A percentile compares a stretch with the other conserved stretches of the same genome.
Conservation (phyloP, 1,140 invertebrate genomes). For the Hetaerina americana region DNA sequence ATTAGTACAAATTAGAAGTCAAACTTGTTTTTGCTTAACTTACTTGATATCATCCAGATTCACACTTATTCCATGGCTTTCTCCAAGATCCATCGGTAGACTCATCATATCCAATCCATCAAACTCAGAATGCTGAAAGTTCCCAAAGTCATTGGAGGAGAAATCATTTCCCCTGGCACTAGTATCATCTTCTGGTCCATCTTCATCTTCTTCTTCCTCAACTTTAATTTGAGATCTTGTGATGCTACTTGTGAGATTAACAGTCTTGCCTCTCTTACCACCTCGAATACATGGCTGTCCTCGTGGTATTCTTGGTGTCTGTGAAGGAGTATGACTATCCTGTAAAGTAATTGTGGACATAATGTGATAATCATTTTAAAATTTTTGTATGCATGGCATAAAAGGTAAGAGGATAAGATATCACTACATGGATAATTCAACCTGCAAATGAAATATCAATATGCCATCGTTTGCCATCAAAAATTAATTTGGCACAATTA, state of each 20-base stretch:
- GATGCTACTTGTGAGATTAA: background rate
- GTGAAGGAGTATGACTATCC: background rate
- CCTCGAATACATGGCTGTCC: background rate
- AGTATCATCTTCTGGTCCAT: slow-evolving; percentile 13
- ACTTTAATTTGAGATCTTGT: slow-evolving; percentile 1
- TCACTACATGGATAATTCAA: too few relatives aligned
- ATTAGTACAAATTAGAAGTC: too few relatives aligned
- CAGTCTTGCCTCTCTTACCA: background rate
- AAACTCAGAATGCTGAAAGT: slow-evolving; percentile 29
- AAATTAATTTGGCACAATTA: too few relatives aligned
- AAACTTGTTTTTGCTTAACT: slow-evolving; percentile 19
- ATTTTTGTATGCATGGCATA: too few relatives aligned
- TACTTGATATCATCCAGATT: slow-evolving; percentile 36
- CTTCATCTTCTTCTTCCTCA: slow-evolving; percentile 16
- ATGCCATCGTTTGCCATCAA: too few relatives aligned
- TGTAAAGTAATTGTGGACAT: too few relatives aligned
- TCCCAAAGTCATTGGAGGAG: background rate
- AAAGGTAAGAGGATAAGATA: too few relatives aligned
- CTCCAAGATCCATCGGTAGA: slow-evolving; percentile 45
- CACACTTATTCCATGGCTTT: slow-evolving; percentile 38
- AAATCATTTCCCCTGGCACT: background rate
- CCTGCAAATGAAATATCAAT: too few relatives aligned
- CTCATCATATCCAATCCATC: slow-evolving; percentile 51
- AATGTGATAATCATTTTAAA: too few relatives aligned
- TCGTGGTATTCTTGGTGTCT: background rate